These are phyloP conservation scores for Dichetophora obliterata DNA, from an alignment of 2,888 invertebrate species.

Conservation along the genomic window DNA sequence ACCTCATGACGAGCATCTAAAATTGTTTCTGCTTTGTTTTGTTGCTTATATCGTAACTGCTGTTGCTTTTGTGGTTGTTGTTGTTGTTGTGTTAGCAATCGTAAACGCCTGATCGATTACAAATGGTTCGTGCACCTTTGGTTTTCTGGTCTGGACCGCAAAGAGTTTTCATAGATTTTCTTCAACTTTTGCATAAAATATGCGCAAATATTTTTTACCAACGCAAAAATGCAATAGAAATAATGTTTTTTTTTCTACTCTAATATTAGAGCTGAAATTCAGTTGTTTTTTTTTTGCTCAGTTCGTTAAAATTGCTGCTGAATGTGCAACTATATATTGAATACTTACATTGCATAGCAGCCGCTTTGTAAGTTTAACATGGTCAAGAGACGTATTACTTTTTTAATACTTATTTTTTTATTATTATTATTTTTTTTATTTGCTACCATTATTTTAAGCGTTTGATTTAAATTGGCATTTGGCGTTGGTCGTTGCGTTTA, in stretches of 20 bases:
- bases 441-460: slow-evolving; percentile 36
- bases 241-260: background rate
- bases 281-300: background rate
- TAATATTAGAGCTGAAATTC: background rate
- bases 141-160: too few species aligned
- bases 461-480: slow-evolving; percentile 40
- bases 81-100: slow-evolving; percentile 6
- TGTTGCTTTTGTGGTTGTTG: too few species aligned
- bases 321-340: background rate
- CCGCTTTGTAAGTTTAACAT: background rate
- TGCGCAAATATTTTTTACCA: slow-evolving; percentile 31
- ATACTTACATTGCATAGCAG: background rate
- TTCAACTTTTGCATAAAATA: slow-evolving; percentile 35
- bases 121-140: background rate
- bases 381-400: background rate
- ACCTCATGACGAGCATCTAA: too few species aligned
- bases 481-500: background rate
- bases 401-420: background rate
- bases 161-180: background rate
- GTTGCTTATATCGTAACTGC: background rate
- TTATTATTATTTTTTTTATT: slow-evolving; percentile 16
- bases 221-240: slow-evolving; percentile 29
- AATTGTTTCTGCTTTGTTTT: background rate
- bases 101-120: slow-evolving; percentile 35
- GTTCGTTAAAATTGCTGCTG: background rate